Percentiles rank a stretch among this genome's conserved stretches.
phyloP scores from a whole-genome alignment of 2,113 vertebrate genomes.

The Neogale vison region DNA sequence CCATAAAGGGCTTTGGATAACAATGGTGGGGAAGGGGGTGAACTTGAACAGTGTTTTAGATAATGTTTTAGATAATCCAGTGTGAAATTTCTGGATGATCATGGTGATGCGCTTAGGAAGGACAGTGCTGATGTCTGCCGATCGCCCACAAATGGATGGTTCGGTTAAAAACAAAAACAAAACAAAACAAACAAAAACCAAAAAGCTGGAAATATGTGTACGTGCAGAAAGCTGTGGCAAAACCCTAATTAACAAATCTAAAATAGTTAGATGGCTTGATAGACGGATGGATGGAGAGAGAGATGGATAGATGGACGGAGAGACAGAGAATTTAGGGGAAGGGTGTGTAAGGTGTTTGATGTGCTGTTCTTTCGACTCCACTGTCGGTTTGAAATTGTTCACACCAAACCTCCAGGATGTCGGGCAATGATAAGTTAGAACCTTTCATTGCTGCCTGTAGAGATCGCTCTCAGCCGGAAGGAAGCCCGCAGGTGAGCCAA shows the following conservation, averaged over 20 bases:
- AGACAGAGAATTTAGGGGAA: background rate
- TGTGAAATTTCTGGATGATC: background rate
- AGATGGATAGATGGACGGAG: no score
- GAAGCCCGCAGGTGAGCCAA: background rate
- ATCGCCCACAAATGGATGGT: background rate
- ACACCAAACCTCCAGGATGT: background rate
- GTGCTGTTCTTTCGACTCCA: background rate
- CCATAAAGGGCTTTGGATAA: background rate
- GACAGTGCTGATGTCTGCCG: no score
- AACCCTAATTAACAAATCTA: no score
- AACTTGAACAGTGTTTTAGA: no score
- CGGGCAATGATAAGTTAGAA: background rate
- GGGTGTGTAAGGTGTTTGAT: accelerated
- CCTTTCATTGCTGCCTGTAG: background rate
- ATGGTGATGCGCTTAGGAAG: background rate
- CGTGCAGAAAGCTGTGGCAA: no score
- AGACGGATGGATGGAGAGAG: no score
- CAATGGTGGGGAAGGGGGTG: accelerated
- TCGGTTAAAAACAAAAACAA: background rate
- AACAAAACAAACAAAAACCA: background rate
- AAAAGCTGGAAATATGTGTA: no score
- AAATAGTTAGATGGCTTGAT: background rate
- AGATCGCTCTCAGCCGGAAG: background rate
- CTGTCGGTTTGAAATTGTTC: background rate
- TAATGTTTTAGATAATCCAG: background rate